Evolutionary conservation across 2,888 invertebrate species (phyloP), one percentile per base, ranked within the genome.

Genomic region (Sialis lutaria): DNA sequence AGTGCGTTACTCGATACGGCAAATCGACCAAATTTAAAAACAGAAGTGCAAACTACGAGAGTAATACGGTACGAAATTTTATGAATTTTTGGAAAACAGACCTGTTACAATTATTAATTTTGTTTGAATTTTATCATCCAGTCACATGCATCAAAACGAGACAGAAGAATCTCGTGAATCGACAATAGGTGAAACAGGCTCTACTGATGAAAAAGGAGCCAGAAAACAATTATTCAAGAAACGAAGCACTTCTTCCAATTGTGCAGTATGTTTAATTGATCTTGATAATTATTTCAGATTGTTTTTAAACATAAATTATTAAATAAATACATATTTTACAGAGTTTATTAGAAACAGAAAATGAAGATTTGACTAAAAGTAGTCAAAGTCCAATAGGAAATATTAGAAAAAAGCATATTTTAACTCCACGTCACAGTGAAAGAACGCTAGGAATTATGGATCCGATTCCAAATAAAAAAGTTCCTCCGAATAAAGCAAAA

Each of bases 1-100:
- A 93, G 93, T 60, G 93, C 88, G 0, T 73, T 98, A 5, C 64
- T 97, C 33, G 93, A 93, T 55, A 88, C 90, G 0, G 84, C 90
- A 0, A 84, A 88, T 55, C 68, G 82, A 50, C 85, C 87, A 0
- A 82, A 83, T 56, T 80, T 79, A 52, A 69, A 69, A 52, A 77
- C 77, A 1, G 74, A 77, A 47, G 71, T 86, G 54, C 88, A 87
- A 63, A 89, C 89, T 1, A 89, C 90, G 0, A 71, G 89, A 57
- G 87, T 90, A 6, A 87, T 90, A 45, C 77, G 86, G 89, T 87
- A 59, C 49, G 50, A 43, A 47, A 37, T 49, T 44, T 34, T 39
- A n/a, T 30, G 12, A 5, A 41, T n/a, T 12, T 10, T 1, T 30
- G 9, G 2, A 41, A 30, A 41, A 22, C 10, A 30, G 1, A 4